Evolutionary conservation across 2,888 invertebrate species (phyloP).

Genomic region (Malthinus flaveolus): DNA sequence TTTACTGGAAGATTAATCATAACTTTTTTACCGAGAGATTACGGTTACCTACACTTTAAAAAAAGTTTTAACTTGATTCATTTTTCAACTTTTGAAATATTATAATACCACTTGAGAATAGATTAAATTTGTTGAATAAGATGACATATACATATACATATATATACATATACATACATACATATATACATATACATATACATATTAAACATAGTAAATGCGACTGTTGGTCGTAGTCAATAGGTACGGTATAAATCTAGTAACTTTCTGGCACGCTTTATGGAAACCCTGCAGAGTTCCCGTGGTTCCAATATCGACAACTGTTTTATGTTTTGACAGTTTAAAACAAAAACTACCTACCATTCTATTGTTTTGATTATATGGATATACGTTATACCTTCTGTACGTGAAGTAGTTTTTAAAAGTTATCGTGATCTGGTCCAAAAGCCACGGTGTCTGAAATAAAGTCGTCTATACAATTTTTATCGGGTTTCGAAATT

Average conservation of each 20-base stretch:
- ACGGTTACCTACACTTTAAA: too few species aligned
- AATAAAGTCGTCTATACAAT: too few species aligned
- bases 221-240: slow-evolving; percentile 28
- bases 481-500: too few species aligned
- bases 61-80: too few species aligned
- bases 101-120: too few species aligned
- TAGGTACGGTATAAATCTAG: slow-evolving; percentile 38
- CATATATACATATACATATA: too few species aligned
- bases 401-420: slow-evolving; percentile 20
- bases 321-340: slow-evolving; percentile 48
- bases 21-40: too few species aligned
- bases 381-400: not conserved
- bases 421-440: slow-evolving; percentile 36
- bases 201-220: slow-evolving; percentile 5
- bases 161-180: too few species aligned
- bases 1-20: too few species aligned
- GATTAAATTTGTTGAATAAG: too few species aligned
- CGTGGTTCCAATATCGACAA: slow-evolving; percentile 42
- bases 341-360: slow-evolving; percentile 43
- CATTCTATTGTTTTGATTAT: slow-evolving; percentile 33
- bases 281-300: slow-evolving; percentile 39
- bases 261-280: slow-evolving; percentile 44
- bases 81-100: too few species aligned
- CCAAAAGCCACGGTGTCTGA: too few species aligned
- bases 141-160: not conserved